Evolutionary conservation across 2,888 invertebrate species (phyloP), one percentile per base, ranked within the genome.

Genomic region (Rhagonycha fulva): DNA sequence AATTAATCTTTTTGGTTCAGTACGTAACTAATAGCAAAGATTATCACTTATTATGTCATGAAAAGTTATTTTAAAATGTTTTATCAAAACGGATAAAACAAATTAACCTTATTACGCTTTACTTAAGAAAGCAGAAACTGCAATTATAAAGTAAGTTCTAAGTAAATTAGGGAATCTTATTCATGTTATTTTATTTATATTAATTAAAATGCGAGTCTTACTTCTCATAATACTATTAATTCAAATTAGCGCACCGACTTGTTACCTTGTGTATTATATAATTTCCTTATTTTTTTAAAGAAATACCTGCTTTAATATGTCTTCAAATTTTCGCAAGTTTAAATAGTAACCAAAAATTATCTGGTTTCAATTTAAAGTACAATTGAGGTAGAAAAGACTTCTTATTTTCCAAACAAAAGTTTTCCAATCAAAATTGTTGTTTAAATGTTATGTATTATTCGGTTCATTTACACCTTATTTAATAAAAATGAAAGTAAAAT

Each of bases 1-100:
- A 47, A 47, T 66, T 66, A 66, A 66, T 66, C 63, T 66, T n/a
- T 66, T 24, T n/a, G 63, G 63, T 66, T 66, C 63, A 66, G 26
- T 66, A 66, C 24, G 26, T 24, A 66, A 66, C 24, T 66, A 66
- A 66, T 66, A 66, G 63, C 63, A 66, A 66, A 66, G 63, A 66
- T 66, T 66, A 66, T 66, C 63, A 66, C 23, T 24, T 66, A 66
- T 66, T 66, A 66, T 66, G 63, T 66, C 63, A 66, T 66, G 26
- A 26, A 66, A 19, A 66, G 63, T 66, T 66, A 66, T 66, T 66
- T 62, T 66, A 66, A 66, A 66, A 26, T 66, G 47, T 66, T 14
- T 66, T 66, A 66, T 66, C 63, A 24, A 66, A 66, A 66, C 26
- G 63, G 47, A 47, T 47, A 47, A 47, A 47, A 47, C 47, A 47